These are phyloP conservation scores for Ectropis crepuscularia DNA, from an alignment of 2,888 invertebrate species.

Conservation along the genomic window DNA sequence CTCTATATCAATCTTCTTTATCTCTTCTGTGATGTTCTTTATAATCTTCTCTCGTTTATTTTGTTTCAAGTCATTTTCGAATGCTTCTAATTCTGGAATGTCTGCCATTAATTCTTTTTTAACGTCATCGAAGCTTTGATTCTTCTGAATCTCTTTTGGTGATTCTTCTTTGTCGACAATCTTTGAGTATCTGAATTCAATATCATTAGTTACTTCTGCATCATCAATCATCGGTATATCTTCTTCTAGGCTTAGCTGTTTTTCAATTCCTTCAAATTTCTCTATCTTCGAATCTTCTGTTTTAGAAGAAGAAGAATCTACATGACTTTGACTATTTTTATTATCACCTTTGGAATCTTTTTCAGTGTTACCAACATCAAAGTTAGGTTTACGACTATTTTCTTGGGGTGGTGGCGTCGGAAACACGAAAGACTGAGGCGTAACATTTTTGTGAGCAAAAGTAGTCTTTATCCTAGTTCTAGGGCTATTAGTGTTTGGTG, in stretches of 20 bases:
- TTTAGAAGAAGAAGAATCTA: conserved; percentile 18
- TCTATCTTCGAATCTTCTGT: conserved; percentile 21
- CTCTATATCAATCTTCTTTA: conserved; percentile 65
- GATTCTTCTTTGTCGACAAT: conserved; percentile 51
- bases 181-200: conserved; percentile 75
- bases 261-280: conserved; percentile 73
- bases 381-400: conserved; percentile 56
- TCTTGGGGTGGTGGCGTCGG: conserved; percentile 74
- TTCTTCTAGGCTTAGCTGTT: conserved; percentile 79
- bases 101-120: conserved; percentile 81
- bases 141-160: conserved; percentile 46
- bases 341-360: neutral
- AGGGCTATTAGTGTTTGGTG: conserved; percentile 82
- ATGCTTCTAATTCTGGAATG: conserved; percentile 80
- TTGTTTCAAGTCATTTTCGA: conserved; percentile 80
- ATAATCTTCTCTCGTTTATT: conserved; percentile 81
- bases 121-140: conserved; percentile 79
- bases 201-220: conserved; percentile 71
- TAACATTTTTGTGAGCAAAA: conserved; percentile 80
- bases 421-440: conserved; percentile 80
- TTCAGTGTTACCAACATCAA: conserved; percentile 36
- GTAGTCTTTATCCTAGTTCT: conserved; percentile 86
- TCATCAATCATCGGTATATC: conserved; percentile 84
- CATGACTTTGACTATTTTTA: neutral
- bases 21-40: conserved; percentile 72